These are phyloP conservation scores for Strongylocentrotus purpuratus DNA, from an alignment of 35 echinoderm and acorn worm genomes.

Conservation along the genomic window DNA sequence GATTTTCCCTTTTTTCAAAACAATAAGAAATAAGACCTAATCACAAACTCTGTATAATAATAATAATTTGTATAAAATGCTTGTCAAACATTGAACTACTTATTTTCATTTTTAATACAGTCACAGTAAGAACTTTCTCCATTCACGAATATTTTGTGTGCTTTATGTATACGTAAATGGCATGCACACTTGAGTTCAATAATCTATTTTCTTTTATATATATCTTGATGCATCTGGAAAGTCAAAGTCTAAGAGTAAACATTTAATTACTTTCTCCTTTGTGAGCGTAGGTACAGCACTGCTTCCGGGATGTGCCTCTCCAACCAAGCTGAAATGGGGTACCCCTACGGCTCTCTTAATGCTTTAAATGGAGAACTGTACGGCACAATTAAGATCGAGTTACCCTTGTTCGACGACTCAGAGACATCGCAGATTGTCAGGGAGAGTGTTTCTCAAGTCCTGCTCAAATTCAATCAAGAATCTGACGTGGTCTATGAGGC, in stretches of 20 bases:
- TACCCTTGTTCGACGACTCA: slow-evolving; percentile 55
- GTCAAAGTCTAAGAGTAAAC: not conserved
- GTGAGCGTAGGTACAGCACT: slow-evolving; percentile 49
- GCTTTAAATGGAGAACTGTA: slow-evolving; percentile 48
- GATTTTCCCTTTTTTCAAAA: no score
- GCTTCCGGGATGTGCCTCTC: slow-evolving; percentile 25
- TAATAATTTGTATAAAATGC: no score
- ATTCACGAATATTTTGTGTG: no score
- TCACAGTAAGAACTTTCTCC: no score
- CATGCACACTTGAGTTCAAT: not conserved
- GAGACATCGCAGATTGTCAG: slow-evolving; percentile 61
- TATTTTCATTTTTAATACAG: no score
- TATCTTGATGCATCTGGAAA: not conserved
- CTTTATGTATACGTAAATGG: no score
- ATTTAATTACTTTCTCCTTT: not conserved
- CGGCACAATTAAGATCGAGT: slow-evolving; percentile 45
- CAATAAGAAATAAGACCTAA: no score
- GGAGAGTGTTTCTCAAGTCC: slow-evolving; percentile 36
- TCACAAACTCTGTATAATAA: no score
- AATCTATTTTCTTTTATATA: not conserved
- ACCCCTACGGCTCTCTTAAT: not conserved
- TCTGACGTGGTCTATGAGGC: slow-evolving; percentile 8
- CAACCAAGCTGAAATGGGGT: not conserved
- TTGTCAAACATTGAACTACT: no score
- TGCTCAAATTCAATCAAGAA: slow-evolving; percentile 58